Percentiles rank a stretch among this genome's conserved stretches.
phyloP scores from a whole-genome alignment of 2,888 invertebrate species.

The Drosophila prolongata region DNA sequence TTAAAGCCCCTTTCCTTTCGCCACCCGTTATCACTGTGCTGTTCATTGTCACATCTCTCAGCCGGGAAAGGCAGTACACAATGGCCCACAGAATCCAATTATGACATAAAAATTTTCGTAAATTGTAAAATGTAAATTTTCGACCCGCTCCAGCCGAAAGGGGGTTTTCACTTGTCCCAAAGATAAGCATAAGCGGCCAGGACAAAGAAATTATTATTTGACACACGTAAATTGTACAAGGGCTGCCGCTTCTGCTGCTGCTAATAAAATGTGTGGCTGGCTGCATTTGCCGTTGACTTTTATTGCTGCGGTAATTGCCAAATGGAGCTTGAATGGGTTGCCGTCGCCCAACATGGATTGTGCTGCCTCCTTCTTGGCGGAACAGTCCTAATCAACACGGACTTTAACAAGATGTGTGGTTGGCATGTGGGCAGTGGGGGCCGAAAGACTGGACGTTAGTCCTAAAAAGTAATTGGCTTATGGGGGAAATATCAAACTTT shows the following conservation, averaged over 20 bases:
- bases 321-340: constrained; percentile 71
- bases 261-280: constrained; percentile 59
- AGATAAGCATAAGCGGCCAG: constrained; percentile 62
- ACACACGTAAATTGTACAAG: constrained; percentile 70
- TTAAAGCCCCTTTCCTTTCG: constrained; percentile 5
- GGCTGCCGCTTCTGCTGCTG: constrained; percentile 22
- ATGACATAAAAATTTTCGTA: constrained; percentile 77
- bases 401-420: constrained; percentile 44
- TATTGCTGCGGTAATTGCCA: constrained; percentile 78
- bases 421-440: constrained; percentile 10
- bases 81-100: constrained; percentile 67
- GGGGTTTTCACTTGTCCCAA: constrained; percentile 41
- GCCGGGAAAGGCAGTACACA: constrained; percentile 33
- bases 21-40: constrained; percentile 58
- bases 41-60: constrained; percentile 70
- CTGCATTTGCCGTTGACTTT: constrained; percentile 68
- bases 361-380: background rate
- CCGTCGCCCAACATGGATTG: background rate
- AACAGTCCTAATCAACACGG: constrained; percentile 55
- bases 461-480: constrained; percentile 70
- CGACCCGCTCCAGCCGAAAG: constrained; percentile 52
- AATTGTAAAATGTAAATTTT: constrained; percentile 77
- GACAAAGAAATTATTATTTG: constrained; percentile 73
- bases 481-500: constrained; percentile 61
- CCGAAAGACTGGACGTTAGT: constrained; percentile 51